Conservation (phyloP, 2,113 vertebrate species). For the Ammospiza nelsoni region DNA sequence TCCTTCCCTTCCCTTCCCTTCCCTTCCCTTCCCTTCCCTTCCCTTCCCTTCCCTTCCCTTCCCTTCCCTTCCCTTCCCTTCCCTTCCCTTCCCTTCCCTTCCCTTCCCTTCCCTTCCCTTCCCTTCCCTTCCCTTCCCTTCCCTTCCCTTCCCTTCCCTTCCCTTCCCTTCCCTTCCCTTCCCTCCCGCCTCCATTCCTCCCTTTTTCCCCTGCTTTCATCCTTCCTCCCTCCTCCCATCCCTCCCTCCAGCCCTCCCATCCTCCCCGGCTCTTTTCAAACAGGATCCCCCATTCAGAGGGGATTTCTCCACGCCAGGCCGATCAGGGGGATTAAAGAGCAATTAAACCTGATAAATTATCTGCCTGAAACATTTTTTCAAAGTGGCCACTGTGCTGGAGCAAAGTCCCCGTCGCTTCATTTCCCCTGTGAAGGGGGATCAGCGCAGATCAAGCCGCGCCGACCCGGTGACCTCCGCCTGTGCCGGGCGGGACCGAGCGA, state of each 20-base stretch:
- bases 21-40: not conserved
- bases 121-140: no score
- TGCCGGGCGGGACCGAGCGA: not conserved
- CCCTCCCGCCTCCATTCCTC: no score
- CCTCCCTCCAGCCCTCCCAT: not conserved
- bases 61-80: no score
- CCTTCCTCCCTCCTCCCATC: not conserved
- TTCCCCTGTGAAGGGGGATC: constrained; percentile 70
- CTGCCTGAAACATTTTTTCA: constrained; percentile 77
- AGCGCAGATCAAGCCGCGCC: constrained; percentile 45
- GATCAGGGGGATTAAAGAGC: constrained; percentile 89
- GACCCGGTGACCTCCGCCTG: not conserved
- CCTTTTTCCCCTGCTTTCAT: not conserved
- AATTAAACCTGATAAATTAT: constrained; percentile 87
- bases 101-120: no score
- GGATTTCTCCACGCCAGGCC: constrained; percentile 88
- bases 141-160: no score
- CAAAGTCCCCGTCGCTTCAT: constrained; percentile 75
- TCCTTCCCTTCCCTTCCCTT: no score
- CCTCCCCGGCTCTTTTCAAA: constrained; percentile 71
- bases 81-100: no score
- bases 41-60: no score
- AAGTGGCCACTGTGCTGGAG: constrained; percentile 78
- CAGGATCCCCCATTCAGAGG: constrained; percentile 80
- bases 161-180: no score